These are phyloP conservation scores for Chloroceryle aenea DNA, from an alignment of 2,113 vertebrate genomes.

Conservation along the genomic window DNA sequence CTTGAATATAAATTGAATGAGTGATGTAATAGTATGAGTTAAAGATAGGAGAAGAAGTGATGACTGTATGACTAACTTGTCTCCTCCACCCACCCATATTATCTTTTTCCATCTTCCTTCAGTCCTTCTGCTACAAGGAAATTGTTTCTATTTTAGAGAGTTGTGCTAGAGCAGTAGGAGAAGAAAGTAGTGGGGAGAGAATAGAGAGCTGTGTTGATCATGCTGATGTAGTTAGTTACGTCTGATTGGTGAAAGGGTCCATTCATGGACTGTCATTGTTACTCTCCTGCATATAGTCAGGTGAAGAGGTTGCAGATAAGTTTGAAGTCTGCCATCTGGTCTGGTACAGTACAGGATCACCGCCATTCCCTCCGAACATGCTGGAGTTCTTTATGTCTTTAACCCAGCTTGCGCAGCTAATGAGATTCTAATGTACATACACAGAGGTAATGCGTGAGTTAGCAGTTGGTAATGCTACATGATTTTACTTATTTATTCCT, in stretches of 20 bases:
- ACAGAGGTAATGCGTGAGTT: background rate
- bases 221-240: background rate
- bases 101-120: background rate
- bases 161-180: background rate
- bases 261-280: background rate
- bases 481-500: background rate
- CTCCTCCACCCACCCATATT: background rate
- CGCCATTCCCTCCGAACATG: no score
- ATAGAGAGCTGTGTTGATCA: background rate
- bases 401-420: slow-evolving; percentile 13
- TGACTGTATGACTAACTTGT: background rate
- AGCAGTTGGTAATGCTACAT: background rate
- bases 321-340: slow-evolving; percentile 29
- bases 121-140: background rate
- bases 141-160: background rate
- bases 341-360: background rate
- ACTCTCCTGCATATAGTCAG: background rate
- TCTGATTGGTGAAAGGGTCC: background rate
- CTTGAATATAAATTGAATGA: background rate
- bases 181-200: background rate
- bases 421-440: background rate
- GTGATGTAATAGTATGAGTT: background rate
- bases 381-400: background rate
- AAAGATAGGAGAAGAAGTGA: background rate
- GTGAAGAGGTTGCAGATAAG: background rate